Conservation (phyloP, 1,140 invertebrate genomes). For the Rhyacophila brunnea region DNA sequence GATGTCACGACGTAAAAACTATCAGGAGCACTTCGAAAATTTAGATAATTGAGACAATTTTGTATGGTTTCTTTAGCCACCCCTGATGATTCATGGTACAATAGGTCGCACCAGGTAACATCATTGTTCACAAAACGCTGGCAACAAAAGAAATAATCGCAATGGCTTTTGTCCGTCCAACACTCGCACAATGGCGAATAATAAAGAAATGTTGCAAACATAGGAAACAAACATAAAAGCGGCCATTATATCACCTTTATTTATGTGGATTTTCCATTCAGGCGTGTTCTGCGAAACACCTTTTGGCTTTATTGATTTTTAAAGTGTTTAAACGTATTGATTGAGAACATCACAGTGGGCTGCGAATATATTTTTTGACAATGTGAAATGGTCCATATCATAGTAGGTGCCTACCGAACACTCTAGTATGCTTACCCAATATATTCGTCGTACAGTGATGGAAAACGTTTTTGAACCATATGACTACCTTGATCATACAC, state of each 20-base stretch:
- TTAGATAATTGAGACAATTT: too few relatives aligned
- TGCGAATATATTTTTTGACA: not conserved
- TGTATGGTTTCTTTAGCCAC: too few relatives aligned
- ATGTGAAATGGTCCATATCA: too few relatives aligned
- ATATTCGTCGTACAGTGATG: too few relatives aligned
- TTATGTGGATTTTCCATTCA: constrained; percentile 29
- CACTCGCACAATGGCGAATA: constrained; percentile 26
- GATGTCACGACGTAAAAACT: too few relatives aligned
- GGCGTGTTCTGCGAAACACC: constrained; percentile 32
- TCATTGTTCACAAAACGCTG: constrained; percentile 26
- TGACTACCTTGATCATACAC: too few relatives aligned
- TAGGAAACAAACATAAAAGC: constrained; percentile 34
- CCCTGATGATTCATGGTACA: too few relatives aligned
- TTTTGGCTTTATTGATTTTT: constrained; percentile 33
- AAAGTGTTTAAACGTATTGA: constrained; percentile 26
- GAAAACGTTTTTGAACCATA: too few relatives aligned
- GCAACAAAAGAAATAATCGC: constrained; percentile 34
- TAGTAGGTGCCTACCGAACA: too few relatives aligned
- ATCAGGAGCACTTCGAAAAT: too few relatives aligned
- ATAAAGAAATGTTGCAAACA: constrained; percentile 36
- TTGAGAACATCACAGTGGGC: constrained; percentile 2
- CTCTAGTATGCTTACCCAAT: too few relatives aligned
- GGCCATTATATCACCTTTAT: constrained; percentile 31
- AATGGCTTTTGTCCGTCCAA: constrained; percentile 25
- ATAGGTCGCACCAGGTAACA: constrained; percentile 14